phyloP scores from a whole-genome alignment of 2,888 invertebrate species.

The Rotaria socialis region DNA sequence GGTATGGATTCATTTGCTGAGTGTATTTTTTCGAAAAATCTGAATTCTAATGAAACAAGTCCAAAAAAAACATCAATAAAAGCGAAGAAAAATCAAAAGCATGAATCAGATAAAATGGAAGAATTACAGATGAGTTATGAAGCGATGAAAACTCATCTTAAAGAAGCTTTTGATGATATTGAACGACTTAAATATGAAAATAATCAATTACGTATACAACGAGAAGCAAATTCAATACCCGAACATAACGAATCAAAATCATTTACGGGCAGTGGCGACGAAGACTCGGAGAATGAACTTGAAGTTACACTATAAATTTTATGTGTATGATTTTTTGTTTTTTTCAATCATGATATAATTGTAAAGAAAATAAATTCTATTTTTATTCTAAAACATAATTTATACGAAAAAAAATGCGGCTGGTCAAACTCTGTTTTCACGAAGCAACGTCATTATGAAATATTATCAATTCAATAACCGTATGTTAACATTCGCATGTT shows the following conservation, averaged over 20 bases:
- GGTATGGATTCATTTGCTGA: background rate
- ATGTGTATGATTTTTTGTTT: background rate
- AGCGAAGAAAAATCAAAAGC: background rate
- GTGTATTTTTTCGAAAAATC: background rate
- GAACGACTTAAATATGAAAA: background rate
- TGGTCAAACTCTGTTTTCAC: too few relatives aligned
- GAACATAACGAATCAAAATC: background rate
- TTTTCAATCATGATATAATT: background rate
- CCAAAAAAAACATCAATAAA: background rate
- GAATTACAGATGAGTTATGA: conserved; percentile 16
- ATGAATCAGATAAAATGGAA: background rate
- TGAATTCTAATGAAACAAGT: background rate
- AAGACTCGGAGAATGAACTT: background rate
- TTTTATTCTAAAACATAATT: too few relatives aligned
- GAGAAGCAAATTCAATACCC: background rate
- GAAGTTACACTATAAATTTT: background rate
- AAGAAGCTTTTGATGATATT: background rate
- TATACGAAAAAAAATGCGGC: too few relatives aligned
- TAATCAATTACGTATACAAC: background rate
- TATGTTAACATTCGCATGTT: background rate
- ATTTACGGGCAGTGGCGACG: background rate
- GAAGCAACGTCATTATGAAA: too few relatives aligned
- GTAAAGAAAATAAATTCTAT: too few relatives aligned
- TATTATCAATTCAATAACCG: too few relatives aligned
- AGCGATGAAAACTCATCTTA: background rate